Percentiles rank a stretch among this genome's conserved stretches.
These are phyloP conservation scores for Eleginops maclovinus DNA, from an alignment of 2,113 vertebrate species.

Conservation along the genomic window DNA sequence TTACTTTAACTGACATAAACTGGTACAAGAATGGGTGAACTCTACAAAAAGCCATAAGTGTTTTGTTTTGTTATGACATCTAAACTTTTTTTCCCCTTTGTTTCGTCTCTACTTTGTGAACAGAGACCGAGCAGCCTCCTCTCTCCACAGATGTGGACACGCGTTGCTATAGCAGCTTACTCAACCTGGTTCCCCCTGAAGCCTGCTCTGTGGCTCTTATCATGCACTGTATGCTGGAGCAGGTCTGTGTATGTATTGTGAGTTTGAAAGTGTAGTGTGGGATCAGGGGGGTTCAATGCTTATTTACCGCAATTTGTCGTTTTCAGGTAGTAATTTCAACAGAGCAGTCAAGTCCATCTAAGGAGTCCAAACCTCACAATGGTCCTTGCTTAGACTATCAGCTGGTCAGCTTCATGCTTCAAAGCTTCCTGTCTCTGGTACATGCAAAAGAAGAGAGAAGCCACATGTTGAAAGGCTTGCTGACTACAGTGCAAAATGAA, in stretches of 20 bases:
- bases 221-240: slow-evolving; percentile 90
- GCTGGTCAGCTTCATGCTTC: slow-evolving; percentile 82
- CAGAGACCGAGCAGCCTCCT: slow-evolving; percentile 44
- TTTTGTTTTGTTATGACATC: no score
- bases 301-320: background rate
- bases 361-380: slow-evolving; percentile 39
- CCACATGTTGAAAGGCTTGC: slow-evolving; percentile 54
- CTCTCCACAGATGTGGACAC: slow-evolving; percentile 82
- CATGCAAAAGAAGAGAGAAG: slow-evolving; percentile 75
- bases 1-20: no score
- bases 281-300: background rate
- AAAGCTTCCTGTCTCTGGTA: slow-evolving; percentile 83
- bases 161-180: slow-evolving; percentile 87
- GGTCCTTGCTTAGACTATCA: slow-evolving; percentile 71
- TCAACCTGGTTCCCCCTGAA: slow-evolving; percentile 87
- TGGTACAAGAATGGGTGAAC: no score
- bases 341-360: slow-evolving; percentile 71
- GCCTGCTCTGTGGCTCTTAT: slow-evolving; percentile 88
- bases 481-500: slow-evolving; percentile 36
- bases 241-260: slow-evolving; percentile 81
- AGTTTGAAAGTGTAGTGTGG: slow-evolving; percentile 4
- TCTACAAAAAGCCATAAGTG: no score
- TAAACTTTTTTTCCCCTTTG: no score
- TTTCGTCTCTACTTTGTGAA: slow-evolving; percentile 9
- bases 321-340: slow-evolving; percentile 86